phyloP scores from a whole-genome alignment of 2,113 vertebrate species.

The Pipra filicauda region DNA sequence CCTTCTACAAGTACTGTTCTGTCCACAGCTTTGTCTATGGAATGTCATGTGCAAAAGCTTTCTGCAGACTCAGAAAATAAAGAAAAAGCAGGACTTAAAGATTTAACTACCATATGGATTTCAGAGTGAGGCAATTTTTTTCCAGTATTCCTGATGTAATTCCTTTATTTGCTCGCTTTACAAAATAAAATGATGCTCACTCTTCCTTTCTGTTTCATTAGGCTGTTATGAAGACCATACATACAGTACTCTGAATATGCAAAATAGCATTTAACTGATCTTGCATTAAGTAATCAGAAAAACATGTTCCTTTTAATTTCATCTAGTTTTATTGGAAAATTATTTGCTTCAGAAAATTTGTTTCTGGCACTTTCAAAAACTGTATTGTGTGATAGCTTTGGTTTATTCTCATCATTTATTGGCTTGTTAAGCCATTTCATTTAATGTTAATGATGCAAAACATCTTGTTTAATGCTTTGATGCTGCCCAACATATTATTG shows the following conservation, averaged over 20 bases:
- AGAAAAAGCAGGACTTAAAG: background rate
- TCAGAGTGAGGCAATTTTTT: background rate
- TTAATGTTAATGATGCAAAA: constrained; percentile 59
- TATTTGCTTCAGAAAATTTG: constrained; percentile 36
- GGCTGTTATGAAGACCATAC: background rate
- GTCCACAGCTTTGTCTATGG: background rate
- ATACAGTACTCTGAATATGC: background rate
- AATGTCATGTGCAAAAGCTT: background rate
- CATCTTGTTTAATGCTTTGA: constrained; percentile 54
- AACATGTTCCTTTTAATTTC: background rate
- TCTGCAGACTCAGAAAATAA: background rate
- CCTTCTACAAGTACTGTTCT: background rate
- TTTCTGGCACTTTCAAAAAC: constrained; percentile 10
- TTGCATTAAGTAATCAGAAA: background rate
- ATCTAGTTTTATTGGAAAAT: constrained; percentile 32
- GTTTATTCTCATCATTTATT: constrained; percentile 44
- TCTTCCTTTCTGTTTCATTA: background rate
- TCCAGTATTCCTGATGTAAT: background rate
- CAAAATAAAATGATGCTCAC: background rate
- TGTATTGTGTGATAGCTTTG: background rate
- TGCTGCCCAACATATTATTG: constrained; percentile 28
- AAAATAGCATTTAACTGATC: background rate
- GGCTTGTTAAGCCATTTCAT: constrained; percentile 49
- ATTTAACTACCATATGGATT: background rate
- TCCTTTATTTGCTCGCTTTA: background rate